Base-by-base conservation (phyloP, 92 coral and sea anemone genomes). In the Galaxea fascicularis region DNA sequence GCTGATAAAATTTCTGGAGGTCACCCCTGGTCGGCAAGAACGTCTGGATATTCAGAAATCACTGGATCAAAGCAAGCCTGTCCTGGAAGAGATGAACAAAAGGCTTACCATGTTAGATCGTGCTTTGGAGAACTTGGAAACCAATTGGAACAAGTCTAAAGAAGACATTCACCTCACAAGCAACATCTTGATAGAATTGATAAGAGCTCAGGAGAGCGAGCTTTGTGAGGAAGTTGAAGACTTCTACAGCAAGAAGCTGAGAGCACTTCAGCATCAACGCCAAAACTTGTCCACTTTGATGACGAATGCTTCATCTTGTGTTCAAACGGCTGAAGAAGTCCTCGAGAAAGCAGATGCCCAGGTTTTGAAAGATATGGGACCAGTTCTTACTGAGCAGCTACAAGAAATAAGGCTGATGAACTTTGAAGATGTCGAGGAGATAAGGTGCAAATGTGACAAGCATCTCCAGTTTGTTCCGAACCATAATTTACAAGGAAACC, bases 11-110 rank as follows among this genome's bases (percentile, higher is more conserved):
- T 90, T 94, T 28, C 86, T 94, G 8, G 98, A 94, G 82, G 90
- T 91, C 10, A 87, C 94, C 10, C 98, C 98, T 24, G 98, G 98
- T 17, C 81, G 98, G 54, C 86, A 85, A 78, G 94, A 94, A 46
- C 86, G 90, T 31, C 53, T 87, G 17, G 91, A 92, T 39, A 80
- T 94, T 20, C 98, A 94, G 76, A 90, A 79, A 82, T 90, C 95
- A 78, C 80, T 94, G 65, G 98, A 94, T 59, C 79, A 77, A 64
- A 93, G 93, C 22, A 94, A 87, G 73, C 95, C 98, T 13, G 91
- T 94, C 49, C 78, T 94, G 21, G 87, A 89, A 52, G 73, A 74
- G 25, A 87, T 94, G 94, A 78, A 81, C 22, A 71, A 41, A 75
- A 87, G 82, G 84, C 72, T 92, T 27, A 47, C 71, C 57, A 87